Conservation (phyloP, 1,140 invertebrate genomes). For the Drosophila kohkoa region DNA sequence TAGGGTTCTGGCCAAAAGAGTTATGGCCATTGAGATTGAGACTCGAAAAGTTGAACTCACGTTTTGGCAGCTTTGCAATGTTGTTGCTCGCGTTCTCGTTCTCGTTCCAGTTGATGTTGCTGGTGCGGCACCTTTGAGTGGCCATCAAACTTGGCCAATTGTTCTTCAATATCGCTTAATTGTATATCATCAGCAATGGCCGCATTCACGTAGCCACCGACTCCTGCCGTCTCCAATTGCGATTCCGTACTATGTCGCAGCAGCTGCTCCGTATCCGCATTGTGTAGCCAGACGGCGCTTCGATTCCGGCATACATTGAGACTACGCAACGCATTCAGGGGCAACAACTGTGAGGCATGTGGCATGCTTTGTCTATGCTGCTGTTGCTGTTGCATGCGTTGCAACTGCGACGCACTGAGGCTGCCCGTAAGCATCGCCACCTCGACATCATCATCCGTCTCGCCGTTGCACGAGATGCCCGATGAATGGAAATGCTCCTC, state of each 20-base stretch:
- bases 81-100: conserved; percentile 27
- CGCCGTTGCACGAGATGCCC: conserved; percentile 77
- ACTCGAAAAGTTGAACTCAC: conserved; percentile 44
- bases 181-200: conserved; percentile 80
- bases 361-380: conserved; percentile 5
- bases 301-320: conserved; percentile 77
- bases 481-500: conserved; percentile 83
- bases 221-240: not conserved
- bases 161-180: conserved; percentile 84
- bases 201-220: conserved; percentile 46
- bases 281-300: conserved; percentile 76
- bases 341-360: conserved; percentile 32
- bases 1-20: conserved; percentile 27
- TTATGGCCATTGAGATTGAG: conserved; percentile 63
- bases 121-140: conserved; percentile 58
- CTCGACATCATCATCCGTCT: conserved; percentile 75
- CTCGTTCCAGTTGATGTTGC: conserved; percentile 15
- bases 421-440: conserved; percentile 78
- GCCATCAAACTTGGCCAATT: conserved; percentile 79
- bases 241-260: conserved; percentile 19
- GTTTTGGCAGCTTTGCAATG: conserved; percentile 53
- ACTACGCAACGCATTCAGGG: conserved; percentile 63
- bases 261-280: conserved; percentile 62
- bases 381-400: conserved; percentile 37
- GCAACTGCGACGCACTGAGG: conserved; percentile 57